Conservation (phyloP, 2,888 invertebrate genomes). For the Caenorhabditis macrosperma region DNA sequence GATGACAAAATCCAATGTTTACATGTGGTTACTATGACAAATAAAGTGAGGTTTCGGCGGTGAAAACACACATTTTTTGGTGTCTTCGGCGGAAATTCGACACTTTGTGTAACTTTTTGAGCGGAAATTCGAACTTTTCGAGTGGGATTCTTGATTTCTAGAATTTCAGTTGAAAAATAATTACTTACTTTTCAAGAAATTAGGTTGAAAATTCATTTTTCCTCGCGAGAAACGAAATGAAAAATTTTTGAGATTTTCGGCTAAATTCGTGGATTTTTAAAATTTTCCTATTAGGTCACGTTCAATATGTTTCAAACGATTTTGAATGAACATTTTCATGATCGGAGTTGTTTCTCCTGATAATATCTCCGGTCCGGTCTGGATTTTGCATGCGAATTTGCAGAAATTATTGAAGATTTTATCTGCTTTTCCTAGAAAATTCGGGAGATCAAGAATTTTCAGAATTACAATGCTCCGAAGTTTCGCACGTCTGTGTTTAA, state of each 20-base stretch:
- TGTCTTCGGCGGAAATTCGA: not conserved
- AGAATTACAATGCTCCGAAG: not conserved
- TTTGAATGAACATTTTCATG: not conserved
- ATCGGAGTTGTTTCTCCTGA: not conserved
- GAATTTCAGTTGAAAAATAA: not conserved
- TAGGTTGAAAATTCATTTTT: too few species aligned
- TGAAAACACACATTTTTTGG: not conserved
- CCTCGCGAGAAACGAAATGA: too few species aligned
- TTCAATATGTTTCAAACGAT: too few species aligned
- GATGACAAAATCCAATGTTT: conserved; percentile 12
- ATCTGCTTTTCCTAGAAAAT: not conserved
- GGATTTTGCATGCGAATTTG: too few species aligned
- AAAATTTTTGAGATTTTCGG: not conserved
- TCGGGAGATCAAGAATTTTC: not conserved
- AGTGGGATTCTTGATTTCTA: not conserved
- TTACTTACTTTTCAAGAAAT: not conserved
- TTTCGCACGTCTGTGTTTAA: too few species aligned
- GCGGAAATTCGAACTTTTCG: not conserved
- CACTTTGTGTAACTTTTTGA: not conserved
- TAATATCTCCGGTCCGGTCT: too few species aligned
- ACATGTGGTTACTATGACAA: conserved; percentile 17
- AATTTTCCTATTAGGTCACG: too few species aligned
- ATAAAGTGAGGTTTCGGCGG: not conserved
- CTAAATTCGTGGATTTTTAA: not conserved
- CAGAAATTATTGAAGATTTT: not conserved